Conservation (phyloP, 2,888 invertebrate species). For the Brachyptera risi region DNA sequence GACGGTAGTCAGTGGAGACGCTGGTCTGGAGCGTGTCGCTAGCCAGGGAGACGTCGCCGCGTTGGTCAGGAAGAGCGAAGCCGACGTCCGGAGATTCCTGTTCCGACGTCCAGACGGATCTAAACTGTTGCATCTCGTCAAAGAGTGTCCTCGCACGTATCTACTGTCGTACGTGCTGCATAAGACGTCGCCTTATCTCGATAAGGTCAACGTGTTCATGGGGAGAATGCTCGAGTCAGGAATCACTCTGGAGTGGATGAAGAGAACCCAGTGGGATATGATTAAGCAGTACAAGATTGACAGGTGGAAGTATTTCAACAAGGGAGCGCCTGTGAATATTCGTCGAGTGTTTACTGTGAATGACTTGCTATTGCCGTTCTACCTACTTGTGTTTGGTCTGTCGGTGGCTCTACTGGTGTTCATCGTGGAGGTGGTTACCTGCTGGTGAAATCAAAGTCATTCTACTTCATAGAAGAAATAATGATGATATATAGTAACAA, state of each 20-base stretch:
- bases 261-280: not conserved
- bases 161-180: conserved; percentile 47
- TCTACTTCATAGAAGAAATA: too few relatives aligned
- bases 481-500: too few relatives aligned
- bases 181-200: conserved; percentile 45
- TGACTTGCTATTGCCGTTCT: conserved; percentile 17
- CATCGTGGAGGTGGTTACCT: not conserved
- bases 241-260: conserved; percentile 13
- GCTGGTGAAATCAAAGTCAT: too few relatives aligned
- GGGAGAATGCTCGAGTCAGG: conserved; percentile 13
- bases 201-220: conserved; percentile 40
- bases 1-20: not conserved
- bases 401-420: not conserved
- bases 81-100: not conserved
- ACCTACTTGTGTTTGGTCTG: not conserved
- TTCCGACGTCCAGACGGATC: conserved; percentile 36
- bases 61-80: conserved; percentile 4
- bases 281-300: not conserved
- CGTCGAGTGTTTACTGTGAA: not conserved
- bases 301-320: too few relatives aligned
- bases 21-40: conserved; percentile 11
- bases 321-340: not conserved
- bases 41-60: conserved; percentile 10
- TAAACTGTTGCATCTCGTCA: conserved; percentile 45
- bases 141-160: conserved; percentile 47